Evolutionary conservation across 2,113 vertebrate species (phyloP).

Genomic region (Clarias gariepinus): DNA sequence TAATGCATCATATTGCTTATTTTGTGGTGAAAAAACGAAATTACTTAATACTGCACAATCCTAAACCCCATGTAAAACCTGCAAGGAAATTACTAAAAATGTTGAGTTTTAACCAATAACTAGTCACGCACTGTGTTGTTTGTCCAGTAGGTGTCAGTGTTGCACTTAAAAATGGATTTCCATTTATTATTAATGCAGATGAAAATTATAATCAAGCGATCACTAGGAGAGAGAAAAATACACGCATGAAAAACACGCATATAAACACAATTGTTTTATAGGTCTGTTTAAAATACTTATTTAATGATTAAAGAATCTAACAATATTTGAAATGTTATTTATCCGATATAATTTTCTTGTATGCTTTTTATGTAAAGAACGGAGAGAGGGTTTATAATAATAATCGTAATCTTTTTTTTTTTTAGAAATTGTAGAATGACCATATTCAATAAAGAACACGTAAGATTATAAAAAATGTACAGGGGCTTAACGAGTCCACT

Average conservation of each 20-base stretch:
- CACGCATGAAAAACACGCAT: not conserved
- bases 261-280: not conserved
- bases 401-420: not conserved
- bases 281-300: not conserved
- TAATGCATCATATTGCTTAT: too few relatives aligned
- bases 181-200: not conserved
- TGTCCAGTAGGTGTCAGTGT: constrained; percentile 43
- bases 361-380: not conserved
- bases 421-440: not conserved
- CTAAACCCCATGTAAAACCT: too few relatives aligned
- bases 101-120: too few relatives aligned
- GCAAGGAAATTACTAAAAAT: too few relatives aligned
- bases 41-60: too few relatives aligned
- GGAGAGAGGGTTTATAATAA: not conserved
- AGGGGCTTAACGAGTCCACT: not conserved
- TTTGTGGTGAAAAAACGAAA: too few relatives aligned
- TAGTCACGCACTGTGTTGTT: not conserved
- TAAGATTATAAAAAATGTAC: not conserved
- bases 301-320: not conserved
- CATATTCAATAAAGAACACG: not conserved
- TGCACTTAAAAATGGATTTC: not conserved
- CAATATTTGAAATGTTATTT: not conserved
- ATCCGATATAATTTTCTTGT: not conserved
- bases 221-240: not conserved
- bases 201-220: not conserved